Evolutionary conservation across 2,888 invertebrate genomes (phyloP), one percentile per base, ranked within the genome.

Genomic region (Notodonta dromedarius): DNA sequence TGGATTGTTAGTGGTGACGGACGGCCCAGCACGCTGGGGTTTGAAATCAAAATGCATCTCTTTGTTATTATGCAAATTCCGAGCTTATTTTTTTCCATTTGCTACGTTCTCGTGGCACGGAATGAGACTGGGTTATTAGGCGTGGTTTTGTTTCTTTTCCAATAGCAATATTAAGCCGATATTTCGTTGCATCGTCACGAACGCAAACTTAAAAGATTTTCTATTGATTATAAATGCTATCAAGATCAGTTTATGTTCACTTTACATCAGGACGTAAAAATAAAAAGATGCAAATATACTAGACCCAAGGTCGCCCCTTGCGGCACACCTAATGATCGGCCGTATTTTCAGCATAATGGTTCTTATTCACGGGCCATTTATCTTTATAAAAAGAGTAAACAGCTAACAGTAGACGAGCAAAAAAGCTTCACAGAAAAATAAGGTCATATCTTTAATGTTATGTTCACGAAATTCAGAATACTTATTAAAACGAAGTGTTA

Each of bases 11-110:
- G 57, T 65, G 61, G 61, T 55, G 63, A 65, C 69, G 63, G 70
- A 65, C 69, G 64, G 70, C 62, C 64, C 60, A 71, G 67, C 70
- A 72, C 74, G 69, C 71, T 63, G 69, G 74, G 76, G 78, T 80
- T 83, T 84, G 67, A 70, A 83, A 85, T 85, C 80, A 77, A 87
- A 86, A 83, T 79, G 80, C 80, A 82, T 75, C 74, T 75, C 64
- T 69, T 74, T 66, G 73, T 83, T 85, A 80, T 82, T 80, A 86
- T 87, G 82, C 76, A 84, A 82, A 70, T 68, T 73, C 70, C 70
- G 74, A 63, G 74, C 73, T 79, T 76, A 67, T 77, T 74, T 71
- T 60, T 63, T 61, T 6, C 0, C 65, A 58, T 62, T 60, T 62
- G 67, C 60, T 61, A 64, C 66, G 53, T 14, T 55, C 63, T 67